phyloP scores from a whole-genome alignment of 2,113 vertebrate species.

The Apistogramma diplotaenia region DNA sequence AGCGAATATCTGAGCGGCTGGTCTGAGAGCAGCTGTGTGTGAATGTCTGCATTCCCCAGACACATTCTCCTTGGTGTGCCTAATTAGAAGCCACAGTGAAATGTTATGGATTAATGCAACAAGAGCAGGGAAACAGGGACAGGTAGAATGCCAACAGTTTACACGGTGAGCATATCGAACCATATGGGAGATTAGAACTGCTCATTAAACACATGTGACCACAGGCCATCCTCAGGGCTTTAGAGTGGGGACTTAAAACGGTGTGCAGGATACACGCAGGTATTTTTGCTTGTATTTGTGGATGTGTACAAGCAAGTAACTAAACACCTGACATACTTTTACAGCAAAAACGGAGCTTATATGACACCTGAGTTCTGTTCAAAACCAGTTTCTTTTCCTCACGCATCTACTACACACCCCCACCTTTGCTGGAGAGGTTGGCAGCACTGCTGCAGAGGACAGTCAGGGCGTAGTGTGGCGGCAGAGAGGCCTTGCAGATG shows the following conservation, averaged over 20 bases:
- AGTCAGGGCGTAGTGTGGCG: constrained; percentile 95
- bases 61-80: constrained; percentile 21
- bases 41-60: constrained; percentile 29
- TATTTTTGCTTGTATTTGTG: not conserved
- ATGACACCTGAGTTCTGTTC: not conserved
- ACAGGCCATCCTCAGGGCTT: constrained; percentile 22
- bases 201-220: constrained; percentile 54
- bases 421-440: constrained; percentile 89
- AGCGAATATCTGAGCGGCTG: constrained; percentile 24
- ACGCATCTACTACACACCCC: not conserved
- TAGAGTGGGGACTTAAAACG: not conserved
- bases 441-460: constrained; percentile 84
- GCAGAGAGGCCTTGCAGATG: constrained; percentile 97
- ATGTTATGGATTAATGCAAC: constrained; percentile 49
- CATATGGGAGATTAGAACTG: constrained; percentile 26
- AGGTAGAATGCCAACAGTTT: constrained; percentile 20
- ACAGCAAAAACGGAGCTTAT: not conserved
- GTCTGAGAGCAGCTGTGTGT: constrained; percentile 39
- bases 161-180: constrained; percentile 29
- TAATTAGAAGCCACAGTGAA: constrained; percentile 51
- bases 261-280: not conserved
- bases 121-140: constrained; percentile 13
- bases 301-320: not conserved
- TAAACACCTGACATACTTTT: not conserved
- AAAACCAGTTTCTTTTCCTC: not conserved